phyloP scores from a whole-genome alignment of 2,888 invertebrate species.

The Limnephilus auricula region DNA sequence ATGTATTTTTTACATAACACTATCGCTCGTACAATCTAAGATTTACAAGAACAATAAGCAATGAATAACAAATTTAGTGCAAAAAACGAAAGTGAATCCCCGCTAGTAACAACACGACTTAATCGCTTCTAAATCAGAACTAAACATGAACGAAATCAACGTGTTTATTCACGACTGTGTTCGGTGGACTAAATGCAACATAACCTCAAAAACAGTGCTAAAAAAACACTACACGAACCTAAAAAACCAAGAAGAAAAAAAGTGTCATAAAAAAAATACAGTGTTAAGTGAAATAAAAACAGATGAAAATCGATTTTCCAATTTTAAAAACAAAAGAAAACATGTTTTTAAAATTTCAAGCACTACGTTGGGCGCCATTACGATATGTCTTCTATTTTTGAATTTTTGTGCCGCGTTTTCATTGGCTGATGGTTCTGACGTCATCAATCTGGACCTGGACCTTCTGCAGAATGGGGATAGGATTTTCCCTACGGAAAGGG shows the following conservation, averaged over 20 bases:
- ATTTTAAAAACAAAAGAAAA: slow-evolving; percentile 42
- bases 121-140: neutral
- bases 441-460: slow-evolving; percentile 60
- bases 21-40: neutral
- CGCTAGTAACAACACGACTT: neutral
- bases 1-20: neutral
- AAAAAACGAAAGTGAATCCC: slow-evolving; percentile 2
- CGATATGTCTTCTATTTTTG: slow-evolving; percentile 25
- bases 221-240: neutral
- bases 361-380: slow-evolving; percentile 33
- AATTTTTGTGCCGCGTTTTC: neutral
- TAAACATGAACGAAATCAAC: slow-evolving; percentile 7
- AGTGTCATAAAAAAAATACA: neutral
- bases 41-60: neutral
- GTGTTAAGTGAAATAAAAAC: slow-evolving; percentile 7
- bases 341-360: neutral
- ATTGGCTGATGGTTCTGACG: slow-evolving; percentile 56
- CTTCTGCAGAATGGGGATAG: slow-evolving; percentile 66
- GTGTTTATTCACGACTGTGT: neutral
- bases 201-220: neutral
- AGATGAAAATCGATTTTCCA: neutral
- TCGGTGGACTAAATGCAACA: slow-evolving; percentile 28
- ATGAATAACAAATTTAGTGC: neutral
- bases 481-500: slow-evolving; percentile 71
- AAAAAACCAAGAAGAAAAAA: slow-evolving; percentile 16